These are phyloP conservation scores for Habrosyne pyritoides DNA, from an alignment of 2,888 invertebrate species.

Conservation along the genomic window DNA sequence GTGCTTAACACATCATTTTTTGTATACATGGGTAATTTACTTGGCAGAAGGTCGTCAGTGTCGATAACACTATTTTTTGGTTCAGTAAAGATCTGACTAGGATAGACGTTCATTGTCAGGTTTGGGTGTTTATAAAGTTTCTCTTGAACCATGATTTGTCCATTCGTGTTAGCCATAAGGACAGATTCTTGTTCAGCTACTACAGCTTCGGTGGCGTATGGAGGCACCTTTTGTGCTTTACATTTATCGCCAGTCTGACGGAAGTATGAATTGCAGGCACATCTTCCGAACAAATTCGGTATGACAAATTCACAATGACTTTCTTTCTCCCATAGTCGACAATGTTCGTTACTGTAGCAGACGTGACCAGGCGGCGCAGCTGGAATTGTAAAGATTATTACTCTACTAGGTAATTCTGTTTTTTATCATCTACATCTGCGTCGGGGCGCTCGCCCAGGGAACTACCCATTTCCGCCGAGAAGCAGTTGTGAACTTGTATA, in stretches of 20 bases:
- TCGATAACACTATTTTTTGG: conserved; percentile 47
- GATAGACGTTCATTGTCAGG: conserved; percentile 34
- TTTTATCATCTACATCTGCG: background rate
- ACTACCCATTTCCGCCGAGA: too few relatives aligned
- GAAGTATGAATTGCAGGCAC: conserved; percentile 89
- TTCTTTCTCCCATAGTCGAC: conserved; percentile 91
- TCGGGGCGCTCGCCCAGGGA: too few relatives aligned
- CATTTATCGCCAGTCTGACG: conserved; percentile 87
- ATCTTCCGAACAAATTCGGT: conserved; percentile 94
- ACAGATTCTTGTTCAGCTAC: conserved; percentile 66
- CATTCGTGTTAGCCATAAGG: conserved; percentile 40
- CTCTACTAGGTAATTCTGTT: background rate
- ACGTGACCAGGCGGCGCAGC: conserved; percentile 94
- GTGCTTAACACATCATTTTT: conserved; percentile 70
- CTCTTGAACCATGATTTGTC: conserved; percentile 36
- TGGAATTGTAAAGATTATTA: conserved; percentile 59
- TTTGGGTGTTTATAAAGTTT: conserved; percentile 45
- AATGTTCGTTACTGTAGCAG: conserved; percentile 95
- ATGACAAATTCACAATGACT: conserved; percentile 95
- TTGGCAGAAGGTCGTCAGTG: conserved; percentile 60
- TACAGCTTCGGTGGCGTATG: conserved; percentile 67
- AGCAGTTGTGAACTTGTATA: too few relatives aligned
- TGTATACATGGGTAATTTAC: conserved; percentile 61
- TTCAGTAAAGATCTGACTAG: conserved; percentile 33
- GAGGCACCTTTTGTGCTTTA: conserved; percentile 65